These are phyloP conservation scores for Frankliniella fusca DNA, from an alignment of 2,888 invertebrate species.

Conservation along the genomic window DNA sequence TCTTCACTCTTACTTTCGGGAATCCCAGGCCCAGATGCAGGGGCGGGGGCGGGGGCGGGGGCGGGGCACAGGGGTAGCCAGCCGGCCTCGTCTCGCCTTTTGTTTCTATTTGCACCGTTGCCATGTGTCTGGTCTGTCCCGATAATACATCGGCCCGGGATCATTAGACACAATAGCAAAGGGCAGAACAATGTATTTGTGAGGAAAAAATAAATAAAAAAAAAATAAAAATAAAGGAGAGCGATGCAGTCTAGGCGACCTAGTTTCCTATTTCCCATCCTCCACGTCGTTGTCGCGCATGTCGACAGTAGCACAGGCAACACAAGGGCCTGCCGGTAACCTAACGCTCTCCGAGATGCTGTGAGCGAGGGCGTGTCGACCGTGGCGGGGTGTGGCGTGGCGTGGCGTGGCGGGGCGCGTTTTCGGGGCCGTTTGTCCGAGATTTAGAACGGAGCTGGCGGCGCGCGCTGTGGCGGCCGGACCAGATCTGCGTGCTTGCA, in stretches of 20 bases:
- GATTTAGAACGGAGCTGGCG: too few species aligned
- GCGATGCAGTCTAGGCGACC: neutral
- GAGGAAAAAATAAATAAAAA: neutral
- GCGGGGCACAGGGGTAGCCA: neutral
- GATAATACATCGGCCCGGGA: neutral
- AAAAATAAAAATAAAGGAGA: neutral
- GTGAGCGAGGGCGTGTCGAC: too few species aligned
- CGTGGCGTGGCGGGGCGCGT: too few species aligned
- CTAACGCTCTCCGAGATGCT: too few species aligned
- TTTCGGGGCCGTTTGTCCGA: too few species aligned
- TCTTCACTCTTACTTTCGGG: slow-evolving; percentile 1
- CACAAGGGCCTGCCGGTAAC: too few species aligned
- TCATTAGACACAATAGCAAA: neutral
- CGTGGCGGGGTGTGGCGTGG: too few species aligned
- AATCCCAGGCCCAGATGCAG: neutral
- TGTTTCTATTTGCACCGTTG: slow-evolving; percentile 19
- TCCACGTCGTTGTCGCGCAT: neutral
- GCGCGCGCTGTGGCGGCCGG: too few species aligned
- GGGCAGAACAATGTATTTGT: neutral
- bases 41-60: neutral
- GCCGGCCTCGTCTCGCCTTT: neutral
- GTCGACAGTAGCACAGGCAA: too few species aligned
- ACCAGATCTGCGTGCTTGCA: too few species aligned
- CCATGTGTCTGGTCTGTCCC: neutral
- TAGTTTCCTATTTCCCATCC: neutral